phyloP scores from a whole-genome alignment of 2,113 vertebrate species.

The Psettodes erumei region DNA sequence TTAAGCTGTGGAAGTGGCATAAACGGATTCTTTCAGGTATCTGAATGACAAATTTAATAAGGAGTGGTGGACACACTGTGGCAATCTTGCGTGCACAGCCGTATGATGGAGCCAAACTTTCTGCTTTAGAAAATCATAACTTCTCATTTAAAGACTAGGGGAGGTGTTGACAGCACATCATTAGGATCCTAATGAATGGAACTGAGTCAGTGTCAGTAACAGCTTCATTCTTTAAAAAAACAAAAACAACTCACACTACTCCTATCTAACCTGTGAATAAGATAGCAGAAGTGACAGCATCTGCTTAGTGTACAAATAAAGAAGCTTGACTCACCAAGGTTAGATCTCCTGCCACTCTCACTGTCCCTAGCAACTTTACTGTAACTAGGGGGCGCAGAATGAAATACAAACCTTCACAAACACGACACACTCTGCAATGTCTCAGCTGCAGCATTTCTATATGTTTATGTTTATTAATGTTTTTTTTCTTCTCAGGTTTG shows the following conservation, averaged over 20 bases:
- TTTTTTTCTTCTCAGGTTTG: not conserved
- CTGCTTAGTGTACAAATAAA: constrained; percentile 2
- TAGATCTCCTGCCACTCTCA: not conserved
- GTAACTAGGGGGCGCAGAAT: not conserved
- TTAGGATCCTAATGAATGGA: constrained; percentile 44
- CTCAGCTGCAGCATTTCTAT: not conserved
- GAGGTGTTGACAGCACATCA: not conserved
- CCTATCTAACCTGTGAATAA: constrained; percentile 35
- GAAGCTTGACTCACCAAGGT: not conserved
- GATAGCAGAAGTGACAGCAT: not conserved
- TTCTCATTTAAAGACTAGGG: not conserved
- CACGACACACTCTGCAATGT: not conserved
- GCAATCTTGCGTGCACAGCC: not conserved
- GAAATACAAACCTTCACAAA: not conserved
- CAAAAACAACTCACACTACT: not conserved
- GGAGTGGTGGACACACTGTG: too few relatives aligned
- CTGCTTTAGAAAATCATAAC: not conserved
- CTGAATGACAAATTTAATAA: too few relatives aligned
- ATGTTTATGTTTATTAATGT: not conserved
- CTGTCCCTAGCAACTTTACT: too few relatives aligned
- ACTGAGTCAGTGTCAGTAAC: constrained; percentile 45
- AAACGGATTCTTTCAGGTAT: too few relatives aligned
- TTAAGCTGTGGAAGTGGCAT: not conserved
- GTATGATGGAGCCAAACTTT: not conserved
- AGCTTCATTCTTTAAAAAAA: constrained; percentile 21